Conservation (phyloP, 2,888 invertebrate species). For the Drosophila mulleri region DNA sequence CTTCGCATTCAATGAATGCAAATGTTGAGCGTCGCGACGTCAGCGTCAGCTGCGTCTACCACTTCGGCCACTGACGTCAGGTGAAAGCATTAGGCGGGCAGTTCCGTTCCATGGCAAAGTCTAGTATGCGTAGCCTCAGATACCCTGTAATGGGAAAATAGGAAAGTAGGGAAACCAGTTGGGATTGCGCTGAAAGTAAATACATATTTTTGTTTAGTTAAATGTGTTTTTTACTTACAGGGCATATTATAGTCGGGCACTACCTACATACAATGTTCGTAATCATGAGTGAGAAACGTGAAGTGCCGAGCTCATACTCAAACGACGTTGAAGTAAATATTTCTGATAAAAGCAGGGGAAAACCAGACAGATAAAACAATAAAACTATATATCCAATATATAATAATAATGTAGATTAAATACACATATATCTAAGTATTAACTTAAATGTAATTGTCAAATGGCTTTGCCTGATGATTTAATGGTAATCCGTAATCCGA, state of each 20-base stretch:
- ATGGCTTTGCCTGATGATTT: conserved; percentile 19
- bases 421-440: not conserved
- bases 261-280: not conserved
- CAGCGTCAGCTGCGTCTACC: not conserved
- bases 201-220: not conserved
- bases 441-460: not conserved
- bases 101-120: conserved; percentile 3
- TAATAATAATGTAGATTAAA: not conserved
- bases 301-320: conserved; percentile 17
- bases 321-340: conserved; percentile 3
- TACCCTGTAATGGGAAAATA: conserved; percentile 16
- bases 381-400: conserved; percentile 1
- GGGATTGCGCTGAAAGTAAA: too few relatives aligned
- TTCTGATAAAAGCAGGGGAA: conserved; percentile 10
- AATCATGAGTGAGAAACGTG: conserved; percentile 13
- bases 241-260: conserved; percentile 2
- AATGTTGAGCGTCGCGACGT: conserved; percentile 26
- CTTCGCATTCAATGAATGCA: conserved; percentile 48
- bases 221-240: not conserved
- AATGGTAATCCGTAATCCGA: conserved; percentile 9
- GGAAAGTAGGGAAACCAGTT: too few relatives aligned
- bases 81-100: conserved; percentile 36
- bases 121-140: not conserved
- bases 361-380: conserved; percentile 2
- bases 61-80: conserved; percentile 43